Base-by-base conservation (phyloP, 2,113 vertebrate species). In the Bostrychus sinensis region DNA sequence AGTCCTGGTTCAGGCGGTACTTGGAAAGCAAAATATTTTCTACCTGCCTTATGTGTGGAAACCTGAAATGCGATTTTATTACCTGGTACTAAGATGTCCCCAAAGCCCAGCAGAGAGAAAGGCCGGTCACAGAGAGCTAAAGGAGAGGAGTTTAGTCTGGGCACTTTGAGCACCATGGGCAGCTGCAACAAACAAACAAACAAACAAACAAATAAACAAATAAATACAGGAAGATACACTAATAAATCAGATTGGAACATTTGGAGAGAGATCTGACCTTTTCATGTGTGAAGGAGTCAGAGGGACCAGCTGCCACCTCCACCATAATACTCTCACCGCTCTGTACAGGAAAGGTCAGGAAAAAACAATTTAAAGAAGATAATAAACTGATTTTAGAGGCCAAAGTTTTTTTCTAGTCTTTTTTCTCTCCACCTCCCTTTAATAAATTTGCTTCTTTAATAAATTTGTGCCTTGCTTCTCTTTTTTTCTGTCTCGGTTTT, bases 141-240 rank as follows among this genome's bases (percentile, higher is more conserved):
- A 0, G 95, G 95, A 0, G 96, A 98, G 38, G 88, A 89, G 82
- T 96, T 98, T 72, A 98, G 89, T 37, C 95, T 72, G 0, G 96
- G 97, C 23, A 98, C 97, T 82, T 98, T 99, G 66, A 99, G 91
- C 76, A 98, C 96, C 96, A 99, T 97, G 20, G 97, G 97, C 39
- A 99, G 93, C 97, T 98, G 84, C 14, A 36, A 39, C 17, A 50
- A 30, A 77, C 26, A 75, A 4, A 55, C n/a, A 54, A 3, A 34
- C 16, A 54, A 30, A 10, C 17, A 25, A n/a, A n/a, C 22, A 12
- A 48, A 1, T 12, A 12, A 13, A 13, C 48, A 78, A 25, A 12
- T 20, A 45, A 20, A 45, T 32, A 43, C 6, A 7, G 5, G 51
- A 19, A 26, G 3, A 13, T 10, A 1, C 13, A 48, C 4, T 26